Percentiles rank a stretch among this genome's conserved stretches.
phyloP scores from a whole-genome alignment of 1,140 invertebrate species.

The Lycorma delicatula region DNA sequence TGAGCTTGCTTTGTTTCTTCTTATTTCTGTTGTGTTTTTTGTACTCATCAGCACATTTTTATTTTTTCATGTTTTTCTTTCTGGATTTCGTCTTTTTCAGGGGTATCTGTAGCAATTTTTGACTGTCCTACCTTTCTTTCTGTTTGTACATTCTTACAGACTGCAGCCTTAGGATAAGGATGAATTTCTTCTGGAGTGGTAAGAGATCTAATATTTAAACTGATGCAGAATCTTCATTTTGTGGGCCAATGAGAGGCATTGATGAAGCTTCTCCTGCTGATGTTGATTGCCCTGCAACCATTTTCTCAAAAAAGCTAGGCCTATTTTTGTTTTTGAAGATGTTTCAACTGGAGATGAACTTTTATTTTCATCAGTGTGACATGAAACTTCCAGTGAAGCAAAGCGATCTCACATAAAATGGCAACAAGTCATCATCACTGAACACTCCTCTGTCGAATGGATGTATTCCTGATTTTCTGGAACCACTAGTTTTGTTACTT shows the following conservation, averaged over 20 bases:
- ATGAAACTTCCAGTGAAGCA: background rate
- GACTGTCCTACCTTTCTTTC: background rate
- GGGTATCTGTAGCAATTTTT: background rate
- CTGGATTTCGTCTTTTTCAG: background rate
- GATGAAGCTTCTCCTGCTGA: background rate
- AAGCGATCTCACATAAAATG: background rate
- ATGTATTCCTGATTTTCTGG: background rate
- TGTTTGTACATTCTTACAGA: background rate
- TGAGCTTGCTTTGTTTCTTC: background rate
- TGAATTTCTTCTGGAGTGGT: background rate
- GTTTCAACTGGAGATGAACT: background rate
- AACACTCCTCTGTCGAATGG: background rate
- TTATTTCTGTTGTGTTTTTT: background rate
- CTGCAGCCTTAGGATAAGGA: background rate
- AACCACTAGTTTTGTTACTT: conserved; percentile 6
- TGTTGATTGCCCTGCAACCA: background rate
- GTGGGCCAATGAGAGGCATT: no score
- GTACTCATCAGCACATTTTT: background rate
- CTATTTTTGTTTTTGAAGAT: background rate
- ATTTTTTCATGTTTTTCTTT: background rate
- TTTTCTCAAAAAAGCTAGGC: background rate
- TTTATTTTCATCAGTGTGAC: no score
- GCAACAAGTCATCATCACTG: background rate
- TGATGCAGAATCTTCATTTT: background rate
- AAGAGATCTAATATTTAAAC: background rate